Percentiles rank a stretch among this genome's conserved stretches.
Conservation (phyloP, 2,888 invertebrate genomes). For the Zygogramma bicolorata region DNA sequence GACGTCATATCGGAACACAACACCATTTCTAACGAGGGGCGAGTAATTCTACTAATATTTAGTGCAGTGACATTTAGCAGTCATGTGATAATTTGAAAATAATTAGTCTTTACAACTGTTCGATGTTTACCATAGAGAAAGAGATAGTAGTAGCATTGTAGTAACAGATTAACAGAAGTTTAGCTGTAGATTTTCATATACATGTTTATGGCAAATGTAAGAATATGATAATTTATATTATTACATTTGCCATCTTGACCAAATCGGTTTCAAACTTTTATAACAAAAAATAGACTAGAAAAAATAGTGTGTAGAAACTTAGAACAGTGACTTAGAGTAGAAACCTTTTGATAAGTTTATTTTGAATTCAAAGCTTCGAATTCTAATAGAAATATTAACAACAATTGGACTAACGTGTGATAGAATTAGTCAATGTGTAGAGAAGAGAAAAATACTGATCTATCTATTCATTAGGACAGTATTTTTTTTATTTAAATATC, state of each 20-base stretch:
- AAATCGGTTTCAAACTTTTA: constrained; percentile 37
- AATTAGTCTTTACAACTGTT: constrained; percentile 49
- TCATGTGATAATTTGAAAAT: constrained; percentile 58
- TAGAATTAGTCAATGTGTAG: constrained; percentile 53
- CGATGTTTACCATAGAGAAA: constrained; percentile 52
- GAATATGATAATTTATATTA: not conserved
- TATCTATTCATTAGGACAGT: not conserved
- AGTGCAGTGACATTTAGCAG: constrained; percentile 60
- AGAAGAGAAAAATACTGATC: constrained; percentile 35
- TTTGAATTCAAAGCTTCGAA: constrained; percentile 37
- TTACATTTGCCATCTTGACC: constrained; percentile 19
- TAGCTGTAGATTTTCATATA: constrained; percentile 22
- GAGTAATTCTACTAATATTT: constrained; percentile 64
- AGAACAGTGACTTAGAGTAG: constrained; percentile 40
- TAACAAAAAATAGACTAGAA: constrained; percentile 43
- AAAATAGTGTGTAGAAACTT: constrained; percentile 47
- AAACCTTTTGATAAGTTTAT: constrained; percentile 32
- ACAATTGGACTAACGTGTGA: constrained; percentile 41
- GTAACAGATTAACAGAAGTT: constrained; percentile 41
- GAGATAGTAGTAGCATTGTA: constrained; percentile 49
- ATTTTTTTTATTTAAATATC: not conserved
- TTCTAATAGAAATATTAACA: constrained; percentile 39
- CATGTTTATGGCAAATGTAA: constrained; percentile 9
- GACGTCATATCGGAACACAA: constrained; percentile 62
- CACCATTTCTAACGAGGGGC: constrained; percentile 64